Evolutionary conservation across 2,888 invertebrate species (phyloP), one percentile per base, ranked within the genome.

Genomic region (Cephus nigrinus): DNA sequence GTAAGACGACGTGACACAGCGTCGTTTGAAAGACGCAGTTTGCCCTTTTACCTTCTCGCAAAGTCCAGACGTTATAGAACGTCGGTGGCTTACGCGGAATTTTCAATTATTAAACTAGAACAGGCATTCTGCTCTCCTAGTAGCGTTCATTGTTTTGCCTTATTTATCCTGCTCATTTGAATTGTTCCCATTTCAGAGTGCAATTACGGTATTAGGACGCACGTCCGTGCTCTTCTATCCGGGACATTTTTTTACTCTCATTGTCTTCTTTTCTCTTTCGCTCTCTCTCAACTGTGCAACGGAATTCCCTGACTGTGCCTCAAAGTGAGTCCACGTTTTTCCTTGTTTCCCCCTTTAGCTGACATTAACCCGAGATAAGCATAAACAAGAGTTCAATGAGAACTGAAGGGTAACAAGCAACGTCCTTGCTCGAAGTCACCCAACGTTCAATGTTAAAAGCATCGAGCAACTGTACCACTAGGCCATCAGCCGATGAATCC

Each of bases 381-480:
- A 55, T 23, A 9, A 55, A 55, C 55, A 55, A 23, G 55, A 55
- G 55, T 55, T 55, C 55, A 55, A 55, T 23, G 55, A 23, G 23
- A 55, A 55, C 71, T 0, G 15, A 71, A 33, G 12, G 71, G 33
- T n/a, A 77, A 34, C 40, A 40, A 40, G 75, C 76, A 40, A 75
- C 77, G 76, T 79, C 79, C 81, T 79, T 83, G 80, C 74, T 35
- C 72, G 79, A 81, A 81, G 76, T 80, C 76, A 82, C 82, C 79
- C 85, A 85, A 84, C 78, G 79, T 82, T 83, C 30, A 84, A 82
- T 83, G 84, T 81, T 82, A 12, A 71, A 33, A 30, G 71, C 11
- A 82, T 80, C 78, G 76, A 33, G 76, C 78, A 81, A 82, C 75
- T 79, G 77, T 79, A 78, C 34, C 81, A 78, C 77, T 81, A 84